These are phyloP conservation scores for Amblyteles armatorius DNA, from an alignment of 2,888 invertebrate species.

Conservation along the genomic window DNA sequence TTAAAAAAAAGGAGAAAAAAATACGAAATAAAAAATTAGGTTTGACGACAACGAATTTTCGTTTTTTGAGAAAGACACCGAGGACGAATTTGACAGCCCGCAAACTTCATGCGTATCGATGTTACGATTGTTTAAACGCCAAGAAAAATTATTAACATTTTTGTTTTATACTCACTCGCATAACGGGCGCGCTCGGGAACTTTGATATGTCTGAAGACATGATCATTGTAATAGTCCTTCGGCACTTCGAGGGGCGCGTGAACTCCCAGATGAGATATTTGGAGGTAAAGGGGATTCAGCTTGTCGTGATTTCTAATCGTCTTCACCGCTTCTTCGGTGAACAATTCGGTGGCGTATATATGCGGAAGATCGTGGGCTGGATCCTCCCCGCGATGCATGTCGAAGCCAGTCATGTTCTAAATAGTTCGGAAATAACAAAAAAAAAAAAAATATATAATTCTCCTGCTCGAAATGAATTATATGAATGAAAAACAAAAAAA, in stretches of 20 bases:
- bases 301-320: constrained; percentile 88
- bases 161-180: constrained; percentile 87
- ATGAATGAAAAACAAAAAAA: background rate
- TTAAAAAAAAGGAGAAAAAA: constrained; percentile 72
- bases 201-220: constrained; percentile 88
- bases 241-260: constrained; percentile 91
- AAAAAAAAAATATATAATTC: background rate
- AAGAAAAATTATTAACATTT: background rate
- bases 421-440: background rate
- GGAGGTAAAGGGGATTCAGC: constrained; percentile 90
- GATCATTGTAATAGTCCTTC: constrained; percentile 87
- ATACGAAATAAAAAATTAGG: no score
- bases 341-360: constrained; percentile 90
- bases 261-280: constrained; percentile 92
- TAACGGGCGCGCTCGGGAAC: constrained; percentile 90
- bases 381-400: constrained; percentile 84
- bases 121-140: background rate
- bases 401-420: constrained; percentile 85
- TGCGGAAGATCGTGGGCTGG: constrained; percentile 85
- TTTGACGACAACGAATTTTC: no score
- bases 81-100: no score
- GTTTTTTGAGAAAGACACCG: no score
- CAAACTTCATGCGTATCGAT: no score
- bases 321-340: constrained; percentile 88
- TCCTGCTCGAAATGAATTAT: background rate